These are phyloP conservation scores for Cynodonichthys magdalenae DNA, from an alignment of 2,797 vertebrate genomes.

Conservation along the genomic window DNA sequence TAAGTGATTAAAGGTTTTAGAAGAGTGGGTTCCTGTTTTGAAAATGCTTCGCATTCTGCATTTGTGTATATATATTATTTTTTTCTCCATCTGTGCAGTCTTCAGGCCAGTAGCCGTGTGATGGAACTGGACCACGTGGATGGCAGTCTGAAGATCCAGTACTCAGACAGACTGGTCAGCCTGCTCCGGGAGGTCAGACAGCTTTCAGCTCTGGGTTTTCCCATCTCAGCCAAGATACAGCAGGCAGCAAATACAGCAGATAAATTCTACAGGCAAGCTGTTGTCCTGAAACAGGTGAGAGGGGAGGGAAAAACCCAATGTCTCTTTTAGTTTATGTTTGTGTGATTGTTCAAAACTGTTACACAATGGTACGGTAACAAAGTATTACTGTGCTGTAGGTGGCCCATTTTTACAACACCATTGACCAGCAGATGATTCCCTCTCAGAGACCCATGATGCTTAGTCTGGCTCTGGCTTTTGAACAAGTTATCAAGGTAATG, in stretches of 20 bases:
- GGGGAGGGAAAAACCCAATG: neutral
- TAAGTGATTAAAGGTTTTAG: neutral
- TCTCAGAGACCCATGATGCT: conserved; percentile 99
- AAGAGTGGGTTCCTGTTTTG: neutral
- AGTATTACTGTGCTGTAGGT: conserved; percentile 81
- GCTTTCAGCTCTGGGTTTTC: conserved; percentile 91
- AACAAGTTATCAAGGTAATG: conserved; percentile 96
- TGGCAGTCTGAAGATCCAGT: conserved; percentile 91
- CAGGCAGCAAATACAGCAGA: conserved; percentile 89
- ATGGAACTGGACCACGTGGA: conserved; percentile 93
- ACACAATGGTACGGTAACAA: neutral
- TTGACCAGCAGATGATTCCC: conserved; percentile 97
- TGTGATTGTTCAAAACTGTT: neutral
- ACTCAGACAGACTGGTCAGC: conserved; percentile 91
- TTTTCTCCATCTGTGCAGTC: conserved; percentile 69
- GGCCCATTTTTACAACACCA: conserved; percentile 98
- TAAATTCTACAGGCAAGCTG: conserved; percentile 94
- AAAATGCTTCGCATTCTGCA: neutral
- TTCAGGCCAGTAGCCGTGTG: conserved; percentile 90
- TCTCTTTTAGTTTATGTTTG: neutral
- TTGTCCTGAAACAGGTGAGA: conserved; percentile 94
- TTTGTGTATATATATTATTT: neutral
- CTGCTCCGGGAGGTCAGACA: conserved; percentile 94
- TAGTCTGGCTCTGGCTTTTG: conserved; percentile 92
- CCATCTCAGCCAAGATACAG: conserved; percentile 92